Evolutionary conservation across 64 coral and sea anemone genomes (phyloP).

Genomic region (Trachythela sp.): DNA sequence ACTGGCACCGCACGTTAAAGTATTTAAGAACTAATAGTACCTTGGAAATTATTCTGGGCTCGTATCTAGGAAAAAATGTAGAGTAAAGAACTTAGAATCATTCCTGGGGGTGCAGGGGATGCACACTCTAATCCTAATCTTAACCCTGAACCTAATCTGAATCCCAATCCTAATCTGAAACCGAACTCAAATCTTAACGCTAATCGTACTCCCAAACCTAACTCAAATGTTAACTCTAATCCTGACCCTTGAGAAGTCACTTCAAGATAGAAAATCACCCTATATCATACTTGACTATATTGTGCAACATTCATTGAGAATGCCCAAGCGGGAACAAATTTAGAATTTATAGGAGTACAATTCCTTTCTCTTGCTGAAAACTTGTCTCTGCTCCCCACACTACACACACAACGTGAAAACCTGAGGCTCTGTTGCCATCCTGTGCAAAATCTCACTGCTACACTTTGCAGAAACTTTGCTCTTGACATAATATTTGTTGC

Average conservation of each 20-base stretch:
- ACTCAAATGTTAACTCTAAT: no score
- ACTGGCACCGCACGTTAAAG: no score
- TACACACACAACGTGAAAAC: not conserved
- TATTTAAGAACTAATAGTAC: not conserved
- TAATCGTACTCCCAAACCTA: no score
- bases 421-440: not conserved
- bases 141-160: no score
- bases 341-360: not conserved
- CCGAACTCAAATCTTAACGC: no score
- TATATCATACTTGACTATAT: not conserved
- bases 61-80: not conserved
- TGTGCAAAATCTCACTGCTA: not conserved
- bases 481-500: not conserved
- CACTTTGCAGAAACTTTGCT: not conserved
- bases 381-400: not conserved
- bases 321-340: not conserved
- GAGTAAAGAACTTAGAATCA: not conserved
- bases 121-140: not conserved
- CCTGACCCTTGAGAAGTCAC: no score
- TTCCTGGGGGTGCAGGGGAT: no score
- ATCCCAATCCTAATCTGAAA: no score
- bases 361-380: not conserved
- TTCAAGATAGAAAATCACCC: no score
- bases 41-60: not conserved
- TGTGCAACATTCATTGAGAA: not conserved